Evolutionary conservation across 2,113 vertebrate species (phyloP), one percentile per base, ranked within the genome.

Genomic region (Galbula dea): DNA sequence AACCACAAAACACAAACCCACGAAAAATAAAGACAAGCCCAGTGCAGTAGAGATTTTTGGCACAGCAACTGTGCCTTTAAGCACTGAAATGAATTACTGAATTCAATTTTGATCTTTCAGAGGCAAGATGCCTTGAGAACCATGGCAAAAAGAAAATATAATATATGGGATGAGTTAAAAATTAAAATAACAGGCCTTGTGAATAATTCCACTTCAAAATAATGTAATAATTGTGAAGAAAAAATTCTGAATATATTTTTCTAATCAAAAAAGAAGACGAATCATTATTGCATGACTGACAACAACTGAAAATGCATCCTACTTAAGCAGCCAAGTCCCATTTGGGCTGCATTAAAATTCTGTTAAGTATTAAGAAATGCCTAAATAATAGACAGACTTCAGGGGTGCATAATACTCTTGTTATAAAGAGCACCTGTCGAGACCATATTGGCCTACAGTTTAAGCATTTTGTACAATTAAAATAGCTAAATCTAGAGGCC

Each of bases 381-480:
- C 73, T 88, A 90, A 93, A 86, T 91, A 91, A 97, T 91, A 63
- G 83, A 59, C 45, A 84, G 69, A 89, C 84, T 83, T 86, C 88
- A 91, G 51, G 65, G 37, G 46, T 81, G 41, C 36, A 80, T 49
- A 94, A 90, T 84, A 72, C 24, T 95, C 89, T 82, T 91, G 29
- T 76, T 91, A 88, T 32, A 91, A 96, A 92, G 69, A 95, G 52
- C 95, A 95, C 92, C 96, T 96, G 94, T 59, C 1, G 14, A 87
- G 73, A 82, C 49, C 52, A 75, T 41, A 59, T 26, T 43, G 41
- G 55, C 49, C 84, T 82, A 67, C 26, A 87, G 86, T 92, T 95
- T 84, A 93, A 94, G 91, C 71, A 69, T 81, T 74, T 93, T 86
- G 66, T 87, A 39, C 41, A 94, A 75, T 94, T 96, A 95, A 96